Base-by-base conservation (phyloP, 2,113 vertebrate genomes). In the Malurus cyaneus region DNA sequence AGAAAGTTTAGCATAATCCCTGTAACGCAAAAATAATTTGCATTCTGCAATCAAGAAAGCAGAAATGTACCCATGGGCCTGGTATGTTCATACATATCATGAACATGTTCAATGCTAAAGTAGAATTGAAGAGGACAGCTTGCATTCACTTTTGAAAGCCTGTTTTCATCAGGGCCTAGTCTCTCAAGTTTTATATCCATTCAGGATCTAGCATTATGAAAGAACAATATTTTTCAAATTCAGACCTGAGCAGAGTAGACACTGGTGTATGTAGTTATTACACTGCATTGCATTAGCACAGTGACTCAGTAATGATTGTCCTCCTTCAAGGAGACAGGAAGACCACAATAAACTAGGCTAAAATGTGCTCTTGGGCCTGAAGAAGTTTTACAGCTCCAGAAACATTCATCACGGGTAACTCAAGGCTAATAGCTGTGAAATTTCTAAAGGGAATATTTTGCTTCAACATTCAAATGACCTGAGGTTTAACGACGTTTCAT, bases 401-500 rank as follows among this genome's bases (percentile, higher is more conserved):
- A 96, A 49, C 52, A 89, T 91, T 74, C 41, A 83, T 93, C 78
- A 83, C 47, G 53, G 31, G 71, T 76, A 94, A 92, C 81, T 96
- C 62, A 91, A 67, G 94, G 84, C 57, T 86, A 85, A 89, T 93
- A 94, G 86, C 90, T 96, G 81, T 82, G 91, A 96, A 94, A 96
- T 95, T 88, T 90, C 77, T 95, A 65, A 94, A 79, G 65, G 67
- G 82, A 92, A 85, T 70, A 94, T 96, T 97, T 96, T 93, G 57
- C 81, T 96, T 92, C 91, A 96, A 89, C 89, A 92, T 95, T 95
- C 89, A 94, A 92, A 94, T 92, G 86, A 95, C 73, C 62, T 76
- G 82, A 86, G 23, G 61, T 88, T 84, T 85, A 82, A 79, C 15
- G 69, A 10, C 80, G 44, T 92, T 95, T 95, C 73, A 89, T 7